Evolutionary conservation across 1,140 invertebrate species (phyloP).

Genomic region (Lasioglossum albipes): DNA sequence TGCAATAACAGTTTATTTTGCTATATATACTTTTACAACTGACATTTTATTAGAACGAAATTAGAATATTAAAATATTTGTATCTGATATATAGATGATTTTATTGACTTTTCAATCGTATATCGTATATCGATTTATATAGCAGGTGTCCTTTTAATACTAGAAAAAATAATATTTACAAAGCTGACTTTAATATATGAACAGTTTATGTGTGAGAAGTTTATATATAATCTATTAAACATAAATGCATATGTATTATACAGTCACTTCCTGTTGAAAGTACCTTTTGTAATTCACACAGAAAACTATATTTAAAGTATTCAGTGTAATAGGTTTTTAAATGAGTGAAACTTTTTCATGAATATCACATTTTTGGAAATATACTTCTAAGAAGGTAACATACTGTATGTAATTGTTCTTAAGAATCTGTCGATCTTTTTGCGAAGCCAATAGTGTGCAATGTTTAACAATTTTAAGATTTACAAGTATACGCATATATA

Average conservation of each 20-base stretch:
- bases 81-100: slow-evolving; percentile 7
- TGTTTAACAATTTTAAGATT: slow-evolving; percentile 38
- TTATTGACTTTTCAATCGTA: slow-evolving; percentile 20
- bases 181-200: slow-evolving; percentile 10
- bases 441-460: slow-evolving; percentile 31
- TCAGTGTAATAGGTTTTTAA: slow-evolving; percentile 16
- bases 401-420: not conserved
- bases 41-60: slow-evolving; percentile 6
- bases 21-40: slow-evolving; percentile 27
- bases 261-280: not conserved
- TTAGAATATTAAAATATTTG: slow-evolving; percentile 43
- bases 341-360: slow-evolving; percentile 16
- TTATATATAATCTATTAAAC: slow-evolving; percentile 4
- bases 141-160: not conserved
- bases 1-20: slow-evolving; percentile 31
- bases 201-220: slow-evolving; percentile 4
- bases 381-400: slow-evolving; percentile 15
- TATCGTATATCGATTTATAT: not conserved
- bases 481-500: slow-evolving; percentile 2
- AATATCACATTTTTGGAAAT: slow-evolving; percentile 11
- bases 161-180: slow-evolving; percentile 26
- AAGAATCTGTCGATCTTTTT: not conserved
- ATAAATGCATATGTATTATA: slow-evolving; percentile 39
- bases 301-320: slow-evolving; percentile 9
- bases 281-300: not conserved